These are phyloP conservation scores for Scaptomyza graminum DNA, from an alignment of 1,140 invertebrate genomes.

Conservation along the genomic window DNA sequence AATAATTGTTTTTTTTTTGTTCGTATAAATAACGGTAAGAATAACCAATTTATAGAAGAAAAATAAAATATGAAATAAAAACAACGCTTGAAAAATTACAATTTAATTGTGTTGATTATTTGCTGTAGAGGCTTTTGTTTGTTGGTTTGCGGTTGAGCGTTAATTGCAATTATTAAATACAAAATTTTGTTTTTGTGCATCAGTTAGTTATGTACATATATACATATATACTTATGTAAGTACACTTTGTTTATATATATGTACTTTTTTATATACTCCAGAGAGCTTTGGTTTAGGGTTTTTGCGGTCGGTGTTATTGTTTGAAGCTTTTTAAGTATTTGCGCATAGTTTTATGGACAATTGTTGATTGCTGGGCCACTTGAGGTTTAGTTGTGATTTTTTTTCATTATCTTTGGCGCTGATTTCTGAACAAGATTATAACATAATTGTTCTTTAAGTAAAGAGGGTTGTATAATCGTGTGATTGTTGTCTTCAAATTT, in stretches of 20 bases:
- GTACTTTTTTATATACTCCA: neutral
- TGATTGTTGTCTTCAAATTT: neutral
- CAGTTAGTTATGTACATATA: neutral
- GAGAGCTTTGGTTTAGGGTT: slow-evolving; percentile 18
- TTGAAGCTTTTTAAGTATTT: slow-evolving; percentile 3
- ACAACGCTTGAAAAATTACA: slow-evolving; percentile 27
- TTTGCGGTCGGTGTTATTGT: neutral
- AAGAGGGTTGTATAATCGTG: neutral
- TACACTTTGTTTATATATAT: neutral
- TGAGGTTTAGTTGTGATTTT: neutral
- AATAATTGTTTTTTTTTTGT: too few relatives aligned
- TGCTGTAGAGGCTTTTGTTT: slow-evolving; percentile 28
- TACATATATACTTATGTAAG: neutral
- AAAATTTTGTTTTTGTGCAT: slow-evolving; percentile 36
- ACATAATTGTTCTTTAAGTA: neutral
- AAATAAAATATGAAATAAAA: slow-evolving; percentile 8
- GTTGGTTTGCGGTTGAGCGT: slow-evolving; percentile 26
- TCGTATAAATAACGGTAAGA: slow-evolving; percentile 14
- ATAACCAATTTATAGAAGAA: neutral
- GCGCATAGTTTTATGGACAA: neutral
- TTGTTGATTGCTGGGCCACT: neutral
- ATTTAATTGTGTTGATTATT: slow-evolving; percentile 36
- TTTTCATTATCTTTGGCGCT: slow-evolving; percentile 1
- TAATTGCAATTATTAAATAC: slow-evolving; percentile 56
- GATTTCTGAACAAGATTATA: neutral